Evolutionary conservation across 2,888 invertebrate species (phyloP).

Genomic region (Melieria crassipennis): DNA sequence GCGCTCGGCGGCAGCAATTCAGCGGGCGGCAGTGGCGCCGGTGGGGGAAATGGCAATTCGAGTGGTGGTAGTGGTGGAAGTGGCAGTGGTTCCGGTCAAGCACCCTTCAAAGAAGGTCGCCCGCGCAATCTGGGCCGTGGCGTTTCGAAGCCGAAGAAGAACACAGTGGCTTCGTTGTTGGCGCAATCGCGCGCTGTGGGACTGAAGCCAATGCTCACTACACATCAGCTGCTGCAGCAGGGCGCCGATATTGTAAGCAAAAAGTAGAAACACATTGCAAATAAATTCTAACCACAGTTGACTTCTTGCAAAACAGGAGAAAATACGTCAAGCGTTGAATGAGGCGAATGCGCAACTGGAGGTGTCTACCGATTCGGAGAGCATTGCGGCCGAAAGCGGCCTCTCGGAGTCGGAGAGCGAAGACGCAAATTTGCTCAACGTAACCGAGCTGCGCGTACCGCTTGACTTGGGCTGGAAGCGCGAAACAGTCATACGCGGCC

Average conservation of each 20-base stretch:
- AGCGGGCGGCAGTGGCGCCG: conserved; percentile 42
- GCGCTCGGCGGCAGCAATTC: conserved; percentile 56
- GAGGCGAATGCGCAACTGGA: conserved; percentile 70
- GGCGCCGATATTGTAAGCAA: conserved; percentile 67
- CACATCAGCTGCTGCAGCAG: conserved; percentile 71
- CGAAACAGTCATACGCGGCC: conserved; percentile 88
- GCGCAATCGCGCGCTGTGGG: conserved; percentile 88
- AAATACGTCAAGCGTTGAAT: conserved; percentile 69
- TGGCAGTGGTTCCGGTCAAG: conserved; percentile 43
- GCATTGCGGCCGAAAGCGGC: conserved; percentile 70
- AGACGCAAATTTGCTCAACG: conserved; percentile 66
- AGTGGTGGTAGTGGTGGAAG: conserved; percentile 44
- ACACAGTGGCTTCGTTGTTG: conserved; percentile 87
- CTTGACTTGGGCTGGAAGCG: conserved; percentile 87
- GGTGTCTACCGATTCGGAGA: conserved; percentile 71
- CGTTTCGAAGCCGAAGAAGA: conserved; percentile 91
- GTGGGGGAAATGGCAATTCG: conserved; percentile 43
- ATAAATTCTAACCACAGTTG: conserved; percentile 26
- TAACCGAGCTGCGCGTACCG: conserved; percentile 72
- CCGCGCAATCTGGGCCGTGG: conserved; percentile 87
- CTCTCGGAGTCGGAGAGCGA: conserved; percentile 71
- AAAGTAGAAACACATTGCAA: background rate
- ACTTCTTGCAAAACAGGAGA: conserved; percentile 64
- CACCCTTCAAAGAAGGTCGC: conserved; percentile 75
- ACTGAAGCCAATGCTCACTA: conserved; percentile 80